Conservation (phyloP, 2,113 vertebrate genomes). For the Macaca nemestrina region DNA sequence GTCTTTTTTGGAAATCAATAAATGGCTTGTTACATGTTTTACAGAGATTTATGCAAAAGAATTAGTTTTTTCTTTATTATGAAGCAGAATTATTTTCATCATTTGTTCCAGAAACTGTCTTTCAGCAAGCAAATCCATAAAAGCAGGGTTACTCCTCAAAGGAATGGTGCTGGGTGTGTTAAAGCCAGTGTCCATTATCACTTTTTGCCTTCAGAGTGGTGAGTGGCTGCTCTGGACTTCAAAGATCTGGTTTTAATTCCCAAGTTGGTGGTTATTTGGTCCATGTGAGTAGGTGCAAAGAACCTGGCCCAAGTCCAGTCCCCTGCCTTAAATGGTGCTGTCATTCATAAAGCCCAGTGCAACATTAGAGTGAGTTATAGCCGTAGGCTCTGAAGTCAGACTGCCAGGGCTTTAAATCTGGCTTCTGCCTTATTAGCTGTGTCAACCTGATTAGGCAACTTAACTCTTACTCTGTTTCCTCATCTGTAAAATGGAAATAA, state of each 20-base stretch:
- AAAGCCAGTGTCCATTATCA: neutral
- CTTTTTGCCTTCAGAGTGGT: neutral
- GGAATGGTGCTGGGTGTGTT: neutral
- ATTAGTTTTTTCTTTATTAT: neutral
- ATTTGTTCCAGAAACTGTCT: neutral
- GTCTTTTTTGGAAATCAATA: neutral
- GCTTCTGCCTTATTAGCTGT: neutral
- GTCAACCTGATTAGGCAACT: neutral
- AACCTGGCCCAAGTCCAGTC: neutral
- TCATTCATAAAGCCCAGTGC: neutral
- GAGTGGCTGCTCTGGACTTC: neutral
- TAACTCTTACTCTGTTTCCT: neutral
- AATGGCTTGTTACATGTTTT: neutral
- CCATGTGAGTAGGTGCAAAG: neutral
- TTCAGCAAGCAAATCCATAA: neutral
- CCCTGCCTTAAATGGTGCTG: neutral
- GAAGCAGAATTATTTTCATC: neutral
- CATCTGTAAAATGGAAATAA: neutral
- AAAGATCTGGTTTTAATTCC: neutral
- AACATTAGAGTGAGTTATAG: neutral
- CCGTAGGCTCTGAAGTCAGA: neutral
- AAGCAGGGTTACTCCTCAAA: neutral
- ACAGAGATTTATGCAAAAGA: neutral
- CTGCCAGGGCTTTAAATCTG: neutral
- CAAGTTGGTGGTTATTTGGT: neutral